Evolutionary conservation across 2,888 invertebrate genomes (phyloP), one percentile per base, ranked within the genome.

Genomic region (Thalpophila matura): DNA sequence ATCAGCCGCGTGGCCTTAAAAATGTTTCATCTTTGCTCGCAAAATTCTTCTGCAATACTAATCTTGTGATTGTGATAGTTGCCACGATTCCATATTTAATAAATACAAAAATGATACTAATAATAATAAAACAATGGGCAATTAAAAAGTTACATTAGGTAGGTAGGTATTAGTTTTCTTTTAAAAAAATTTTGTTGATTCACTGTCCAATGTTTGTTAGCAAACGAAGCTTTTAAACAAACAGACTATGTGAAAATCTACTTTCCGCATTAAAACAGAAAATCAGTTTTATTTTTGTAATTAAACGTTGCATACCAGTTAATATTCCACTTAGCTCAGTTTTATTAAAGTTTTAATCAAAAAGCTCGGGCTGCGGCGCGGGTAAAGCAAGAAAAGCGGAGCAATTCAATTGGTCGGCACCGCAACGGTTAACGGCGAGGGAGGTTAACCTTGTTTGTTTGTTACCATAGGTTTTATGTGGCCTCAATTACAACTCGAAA

Each of bases 301-400:
- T 79, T 76, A 76, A 79, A 71, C 66, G 49, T 65, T 73, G 65
- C 72, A 70, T 68, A 63, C 56, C 62, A 63, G 71, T 79, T 77
- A 79, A 73, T 74, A 79, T 80, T 75, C 72, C 73, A 79, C 68
- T 79, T 79, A 70, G 62, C 49, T 71, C 68, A 74, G 73, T 80
- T 83, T 81, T 77, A 80, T 79, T 80, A 80, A 83, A 85, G 78
- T 82, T 82, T 84, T 81, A 86, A 82, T 81, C 78, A 82, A 81
- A 83, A 85, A 72, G 69, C 80, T 71, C 29, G 71, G 67, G 69
- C 50, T 64, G 53, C 55, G 64, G 70, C 66, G 53, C 55, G 64
- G 70, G 69, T 59, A 70, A 72, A 77, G 80, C 71, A 82, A 79
- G 77, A 79, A 81, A 81, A 66, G 69, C 76, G 74, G 68, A 68